Evolutionary conservation across 2,113 vertebrate species (phyloP), one percentile per base, ranked within the genome.

Genomic region (Suricata suricatta): DNA sequence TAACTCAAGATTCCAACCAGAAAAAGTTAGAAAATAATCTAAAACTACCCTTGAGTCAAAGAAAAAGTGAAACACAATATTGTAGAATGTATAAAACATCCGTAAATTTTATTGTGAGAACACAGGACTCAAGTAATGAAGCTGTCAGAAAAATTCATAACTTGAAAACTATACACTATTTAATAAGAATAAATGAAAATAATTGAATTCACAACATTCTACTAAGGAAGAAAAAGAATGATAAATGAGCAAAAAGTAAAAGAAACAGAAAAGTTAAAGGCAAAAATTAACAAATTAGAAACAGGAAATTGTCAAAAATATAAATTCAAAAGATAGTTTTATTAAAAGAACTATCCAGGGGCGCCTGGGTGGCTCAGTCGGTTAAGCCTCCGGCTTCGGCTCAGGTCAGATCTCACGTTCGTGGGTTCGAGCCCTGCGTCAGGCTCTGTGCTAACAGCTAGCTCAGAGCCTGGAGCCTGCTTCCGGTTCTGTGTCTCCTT

Each of bases 171-270:
- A 3, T 85, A 52, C 60, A 50, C 25, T 95, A 88, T 17, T 41
- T 89, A 79, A 88, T 7, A 35, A 50, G 57, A 92, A 95, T 41
- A 83, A 96, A 71, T 64, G 19, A 79, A 96, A 90, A 44, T 74
- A 96, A 74, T 0, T 96, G 33, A 81, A 77, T 66, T 63, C 35
- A 88, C 33, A 96, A 81, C 10, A 88, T 57, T 63, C 66, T 68
- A 57, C 33, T 83, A 72, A 88, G 25, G n/a, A 76, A 41, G 16
- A 60, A 91, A 72, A 90, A 82, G 14, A 93, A 93, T 7, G 57
- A 90, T 35, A 86, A 83, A 79, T 6, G n/a, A 94, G 9, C 29
- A 95, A 86, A 66, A 74, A 81, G 27, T 29, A 54, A 13, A 72
- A 93, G 31, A 93, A 52, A 52, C 17, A 85, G 21, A 63, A 96